Conservation (phyloP, 2,113 vertebrate species). For the Microtus montanus region DNA sequence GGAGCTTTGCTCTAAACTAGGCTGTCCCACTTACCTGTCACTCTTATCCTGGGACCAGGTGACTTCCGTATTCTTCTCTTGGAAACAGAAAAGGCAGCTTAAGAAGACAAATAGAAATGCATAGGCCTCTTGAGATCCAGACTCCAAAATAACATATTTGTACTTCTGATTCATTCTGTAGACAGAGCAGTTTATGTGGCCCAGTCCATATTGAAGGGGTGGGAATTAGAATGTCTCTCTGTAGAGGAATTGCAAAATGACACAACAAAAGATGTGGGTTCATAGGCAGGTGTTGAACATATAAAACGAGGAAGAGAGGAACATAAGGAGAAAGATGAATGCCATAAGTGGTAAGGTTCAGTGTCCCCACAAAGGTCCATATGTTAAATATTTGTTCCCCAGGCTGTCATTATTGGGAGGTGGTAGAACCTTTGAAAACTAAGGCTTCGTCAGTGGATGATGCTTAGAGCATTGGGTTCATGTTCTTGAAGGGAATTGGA, state of each 20-base stretch:
- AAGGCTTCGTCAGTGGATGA: neutral
- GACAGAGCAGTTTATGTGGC: neutral
- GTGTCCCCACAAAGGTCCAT: too few relatives aligned
- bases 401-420: neutral
- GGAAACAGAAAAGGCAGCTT: neutral
- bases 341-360: neutral
- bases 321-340: neutral
- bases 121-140: neutral
- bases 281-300: neutral
- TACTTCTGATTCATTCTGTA: conserved; percentile 27
- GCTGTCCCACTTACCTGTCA: neutral
- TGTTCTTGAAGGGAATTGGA: neutral
- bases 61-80: conserved; percentile 19
- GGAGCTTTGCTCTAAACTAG: neutral
- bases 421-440: neutral
- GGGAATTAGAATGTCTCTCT: neutral
- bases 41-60: neutral
- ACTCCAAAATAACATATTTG: neutral
- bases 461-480: neutral
- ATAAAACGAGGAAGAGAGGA: conserved; percentile 1
- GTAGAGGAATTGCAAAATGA: conserved; percentile 27
- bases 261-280: neutral
- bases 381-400: neutral
- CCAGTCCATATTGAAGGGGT: neutral
- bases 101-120: conserved; percentile 26